Conservation (phyloP, 2,888 invertebrate genomes). For the Microplitis manilae region DNA sequence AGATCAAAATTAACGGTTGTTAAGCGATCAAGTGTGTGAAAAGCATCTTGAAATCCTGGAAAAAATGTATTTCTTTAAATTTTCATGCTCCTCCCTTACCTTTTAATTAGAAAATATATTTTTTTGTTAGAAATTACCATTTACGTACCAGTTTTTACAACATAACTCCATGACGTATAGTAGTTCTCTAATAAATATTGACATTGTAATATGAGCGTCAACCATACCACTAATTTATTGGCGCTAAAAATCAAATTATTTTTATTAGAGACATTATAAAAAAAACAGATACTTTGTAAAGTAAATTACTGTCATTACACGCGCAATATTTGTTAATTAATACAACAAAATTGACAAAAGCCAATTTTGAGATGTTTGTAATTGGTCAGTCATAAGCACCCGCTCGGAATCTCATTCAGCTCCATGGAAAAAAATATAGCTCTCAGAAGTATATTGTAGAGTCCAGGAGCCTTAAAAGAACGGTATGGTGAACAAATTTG, state of each 20-base stretch:
- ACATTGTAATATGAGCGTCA: conserved; percentile 92
- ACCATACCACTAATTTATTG: conserved; percentile 93
- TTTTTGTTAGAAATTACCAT: conserved; percentile 20
- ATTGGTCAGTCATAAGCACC: too few relatives aligned
- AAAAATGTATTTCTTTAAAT: conserved; percentile 16
- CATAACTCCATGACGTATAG: conserved; percentile 95
- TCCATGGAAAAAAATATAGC: too few relatives aligned
- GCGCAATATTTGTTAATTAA: too few relatives aligned
- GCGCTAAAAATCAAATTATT: conserved; percentile 76
- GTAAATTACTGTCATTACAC: too few relatives aligned
- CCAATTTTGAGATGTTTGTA: too few relatives aligned
- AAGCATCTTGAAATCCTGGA: conserved; percentile 93
- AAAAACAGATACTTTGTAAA: conserved; percentile 10
- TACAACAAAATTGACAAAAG: too few relatives aligned
- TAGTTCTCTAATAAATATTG: conserved; percentile 84
- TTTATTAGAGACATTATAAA: not conserved
- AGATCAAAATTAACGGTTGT: conserved; percentile 90
- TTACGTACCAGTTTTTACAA: conserved; percentile 86
- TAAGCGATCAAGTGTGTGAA: conserved; percentile 90
- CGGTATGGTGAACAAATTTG: too few relatives aligned
- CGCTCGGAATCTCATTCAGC: too few relatives aligned
- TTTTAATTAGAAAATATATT: not conserved
- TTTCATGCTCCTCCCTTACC: too few relatives aligned
- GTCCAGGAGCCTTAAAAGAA: too few relatives aligned
- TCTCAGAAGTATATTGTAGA: too few relatives aligned